Conservation (phyloP, 2,888 invertebrate genomes). For the Nebria brevicollis region DNA sequence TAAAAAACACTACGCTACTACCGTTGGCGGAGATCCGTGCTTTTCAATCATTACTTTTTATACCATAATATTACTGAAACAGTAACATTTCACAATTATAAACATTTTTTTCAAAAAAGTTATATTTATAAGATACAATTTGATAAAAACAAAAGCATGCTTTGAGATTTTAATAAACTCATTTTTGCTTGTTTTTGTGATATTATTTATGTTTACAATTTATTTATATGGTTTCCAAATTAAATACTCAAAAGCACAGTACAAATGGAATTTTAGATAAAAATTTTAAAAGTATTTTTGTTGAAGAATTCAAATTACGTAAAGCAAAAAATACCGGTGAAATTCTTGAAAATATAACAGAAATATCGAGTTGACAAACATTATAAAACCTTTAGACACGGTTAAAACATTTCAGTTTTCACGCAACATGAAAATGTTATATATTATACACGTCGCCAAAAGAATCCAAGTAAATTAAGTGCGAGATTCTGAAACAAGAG, state of each 20-base stretch:
- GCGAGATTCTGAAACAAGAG: constrained; percentile 30
- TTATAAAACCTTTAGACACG: constrained; percentile 36
- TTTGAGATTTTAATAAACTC: too few relatives aligned
- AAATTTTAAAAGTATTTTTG: not conserved
- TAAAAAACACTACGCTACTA: not conserved
- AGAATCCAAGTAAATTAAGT: constrained; percentile 46
- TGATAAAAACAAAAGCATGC: too few relatives aligned
- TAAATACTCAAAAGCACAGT: not conserved
- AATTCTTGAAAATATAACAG: not conserved
- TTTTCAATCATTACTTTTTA: not conserved
- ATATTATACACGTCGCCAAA: constrained; percentile 44
- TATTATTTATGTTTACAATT: not conserved
- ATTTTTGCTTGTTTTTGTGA: too few relatives aligned
- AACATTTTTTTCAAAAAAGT: too few relatives aligned
- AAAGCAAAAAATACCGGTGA: not conserved
- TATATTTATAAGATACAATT: too few relatives aligned
- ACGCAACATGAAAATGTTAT: constrained; percentile 35
- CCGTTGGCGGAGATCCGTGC: not conserved
- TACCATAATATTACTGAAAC: not conserved
- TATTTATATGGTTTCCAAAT: not conserved
- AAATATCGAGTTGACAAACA: constrained; percentile 19
- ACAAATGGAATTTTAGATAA: not conserved
- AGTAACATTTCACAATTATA: not conserved
- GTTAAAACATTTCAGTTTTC: constrained; percentile 44
- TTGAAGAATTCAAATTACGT: not conserved